These are phyloP conservation scores for Amazona ochrocephala DNA, from an alignment of 2,797 vertebrate genomes.

Conservation along the genomic window DNA sequence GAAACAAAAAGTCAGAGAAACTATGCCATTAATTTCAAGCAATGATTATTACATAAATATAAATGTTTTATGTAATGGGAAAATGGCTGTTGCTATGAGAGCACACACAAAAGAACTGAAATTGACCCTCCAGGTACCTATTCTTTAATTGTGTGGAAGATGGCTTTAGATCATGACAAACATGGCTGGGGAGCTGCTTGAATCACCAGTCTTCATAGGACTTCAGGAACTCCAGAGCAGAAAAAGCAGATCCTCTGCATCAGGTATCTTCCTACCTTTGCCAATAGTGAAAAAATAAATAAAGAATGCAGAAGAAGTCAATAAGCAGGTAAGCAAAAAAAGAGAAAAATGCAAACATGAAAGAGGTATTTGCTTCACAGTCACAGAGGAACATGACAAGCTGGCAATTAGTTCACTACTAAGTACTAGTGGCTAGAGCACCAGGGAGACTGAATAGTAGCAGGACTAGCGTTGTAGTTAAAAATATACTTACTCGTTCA, in stretches of 20 bases:
- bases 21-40: not conserved
- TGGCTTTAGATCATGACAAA: not conserved
- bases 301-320: not conserved
- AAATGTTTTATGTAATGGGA: not conserved
- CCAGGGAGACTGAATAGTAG: not conserved
- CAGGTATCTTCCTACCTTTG: fast-evolving
- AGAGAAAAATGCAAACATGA: not conserved
- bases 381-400: not conserved
- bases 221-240: not conserved
- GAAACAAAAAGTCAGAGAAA: not conserved
- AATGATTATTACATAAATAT: not conserved
- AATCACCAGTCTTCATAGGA: not conserved
- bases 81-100: not conserved
- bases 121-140: not conserved
- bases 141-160: not conserved
- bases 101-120: not conserved
- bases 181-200: not conserved
- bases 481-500: not conserved
- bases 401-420: not conserved
- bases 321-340: not conserved
- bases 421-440: not conserved
- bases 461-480: no score
- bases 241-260: not conserved
- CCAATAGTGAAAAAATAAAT: not conserved
- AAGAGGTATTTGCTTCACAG: not conserved